Evolutionary conservation across 2,888 invertebrate genomes (phyloP).

Genomic region (Gari tellinella): DNA sequence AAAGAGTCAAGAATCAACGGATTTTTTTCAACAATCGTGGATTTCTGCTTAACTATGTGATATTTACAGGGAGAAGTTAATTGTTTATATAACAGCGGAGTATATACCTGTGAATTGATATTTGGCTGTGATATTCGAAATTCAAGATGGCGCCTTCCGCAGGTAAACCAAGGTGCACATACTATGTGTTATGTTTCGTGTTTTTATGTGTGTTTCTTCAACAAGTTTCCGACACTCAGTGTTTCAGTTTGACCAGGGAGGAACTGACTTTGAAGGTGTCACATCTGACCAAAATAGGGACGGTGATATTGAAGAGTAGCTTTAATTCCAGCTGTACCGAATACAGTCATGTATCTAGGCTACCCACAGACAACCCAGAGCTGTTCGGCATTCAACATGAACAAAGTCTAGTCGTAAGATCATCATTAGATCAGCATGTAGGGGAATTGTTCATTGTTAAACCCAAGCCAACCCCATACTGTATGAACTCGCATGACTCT

Average conservation of each 20-base stretch:
- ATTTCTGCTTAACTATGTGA: too few species aligned
- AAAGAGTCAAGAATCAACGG: too few species aligned
- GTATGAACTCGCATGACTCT: neutral
- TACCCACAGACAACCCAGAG: too few species aligned
- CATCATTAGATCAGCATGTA: constrained; percentile 11
- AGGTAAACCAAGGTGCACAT: constrained; percentile 25
- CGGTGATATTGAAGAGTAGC: too few species aligned
- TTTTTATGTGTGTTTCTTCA: constrained; percentile 8
- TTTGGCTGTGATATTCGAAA: constrained; percentile 53
- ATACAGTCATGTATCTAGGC: too few species aligned
- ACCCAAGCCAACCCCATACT: constrained; percentile 10
- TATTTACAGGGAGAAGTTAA: too few species aligned
- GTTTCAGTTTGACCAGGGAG: neutral
- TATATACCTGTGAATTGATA: neutral
- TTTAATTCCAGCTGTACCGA: too few species aligned
- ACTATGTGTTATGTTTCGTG: constrained; percentile 3
- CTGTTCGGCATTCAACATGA: constrained; percentile 3
- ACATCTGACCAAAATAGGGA: too few species aligned
- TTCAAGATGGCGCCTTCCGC: constrained; percentile 60
- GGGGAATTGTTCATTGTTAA: constrained; percentile 41
- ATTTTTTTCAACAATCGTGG: too few species aligned
- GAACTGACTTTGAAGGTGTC: too few species aligned
- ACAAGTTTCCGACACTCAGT: neutral
- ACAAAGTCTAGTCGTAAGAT: constrained; percentile 39
- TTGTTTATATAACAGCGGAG: too few species aligned